Base-by-base conservation (phyloP, 2,113 vertebrate genomes). In the Chascanopsetta lugubris region DNA sequence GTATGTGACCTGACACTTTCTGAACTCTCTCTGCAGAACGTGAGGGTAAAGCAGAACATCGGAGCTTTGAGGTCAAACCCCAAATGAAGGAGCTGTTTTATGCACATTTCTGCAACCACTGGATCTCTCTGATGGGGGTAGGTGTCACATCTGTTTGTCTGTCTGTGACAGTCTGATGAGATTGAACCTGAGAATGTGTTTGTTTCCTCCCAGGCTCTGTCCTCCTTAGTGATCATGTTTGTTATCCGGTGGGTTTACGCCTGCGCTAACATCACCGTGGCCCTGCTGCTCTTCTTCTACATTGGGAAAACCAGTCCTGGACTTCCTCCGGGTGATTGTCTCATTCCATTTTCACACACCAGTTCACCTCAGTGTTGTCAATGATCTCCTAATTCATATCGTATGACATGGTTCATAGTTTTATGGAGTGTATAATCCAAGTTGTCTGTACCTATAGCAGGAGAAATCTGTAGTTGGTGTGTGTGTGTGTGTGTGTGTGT, bases 211-310 rank as follows among this genome's bases (percentile, higher is more conserved):
- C 87, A 99, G 97, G 95, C 93, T 0, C 2, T 94, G 1, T 68
- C 90, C 46, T 98, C 96, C 21, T 68, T 98, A 62, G 22, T 93
- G 45, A 95, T 99, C 18, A 97, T 97, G 94, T 95, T 99, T 90
- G 91, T 97, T 58, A 99, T 97, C 82, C 94, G 99, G 80, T 99
- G 97, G 97, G 90, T 94, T 74, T 99, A 98, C 15, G 94, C 97
- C 13, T 84, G 98, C 26, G 79, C 91, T 64, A 97, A 94, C 82
- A 92, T 99, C 51, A 86, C 88, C 6, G 66, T 94, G 5, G 96
- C 94, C 0, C 50, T 94, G 65, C 26, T 96, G 45, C 87, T 98
- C 40, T 98, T 94, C 87, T 89, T 98, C 86, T 99, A 99, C 89
- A 99, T 98, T 0, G 94, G 97, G 25, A 92, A 89, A 89, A 87